Evolutionary conservation across 2,888 invertebrate species (phyloP), one percentile per base, ranked within the genome.

Genomic region (Auanema freiburgensis): DNA sequence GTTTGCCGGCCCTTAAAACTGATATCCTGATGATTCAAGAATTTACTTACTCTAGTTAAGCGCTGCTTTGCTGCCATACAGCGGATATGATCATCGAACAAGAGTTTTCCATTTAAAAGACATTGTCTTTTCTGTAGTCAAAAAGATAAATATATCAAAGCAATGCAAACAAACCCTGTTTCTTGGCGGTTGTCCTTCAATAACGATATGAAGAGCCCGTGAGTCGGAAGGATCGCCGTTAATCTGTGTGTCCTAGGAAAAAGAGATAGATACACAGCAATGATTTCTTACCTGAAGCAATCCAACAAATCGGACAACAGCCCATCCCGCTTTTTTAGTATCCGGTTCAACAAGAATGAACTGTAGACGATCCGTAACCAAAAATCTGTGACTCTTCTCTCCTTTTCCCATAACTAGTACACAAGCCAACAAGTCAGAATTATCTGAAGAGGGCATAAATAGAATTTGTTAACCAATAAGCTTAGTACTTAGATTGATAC

Each of bases 41-140:
- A 23, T 5, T 16, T 10, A 42, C 14, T 55, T 40, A 86, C 87
- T 74, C 86, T 86, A 2, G 84, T 85, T 18, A 87, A 76, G 40
- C 91, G 92, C 85, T 97, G 97, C 83, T 96, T 97, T 24, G 97
- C 97, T 18, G 97, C 96, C 95, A 97, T 95, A 83, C 96, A 97
- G 40, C 97, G 88, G 75, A 98, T 98, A 84, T 97, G 96, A 87
- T 98, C 98, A 84, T 98, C 97, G 84, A 98, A 98, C 66, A 96
- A 89, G 85, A 98, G 96, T 85, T 91, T 93, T 11, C 93, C 92
- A 3, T 91, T 89, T 10, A 94, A 86, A n/a, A 93, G 85, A 0
- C 92, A 91, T 0, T 91, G 89, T 53, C 83, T 68, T 50, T 58
- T 56, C 33, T 77, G 73, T 23, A 56, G n/a, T 55, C 40, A 40